Evolutionary conservation across 2,113 vertebrate genomes (phyloP), one percentile per base, ranked within the genome.

Genomic region (Herpetotheres cachinnans): DNA sequence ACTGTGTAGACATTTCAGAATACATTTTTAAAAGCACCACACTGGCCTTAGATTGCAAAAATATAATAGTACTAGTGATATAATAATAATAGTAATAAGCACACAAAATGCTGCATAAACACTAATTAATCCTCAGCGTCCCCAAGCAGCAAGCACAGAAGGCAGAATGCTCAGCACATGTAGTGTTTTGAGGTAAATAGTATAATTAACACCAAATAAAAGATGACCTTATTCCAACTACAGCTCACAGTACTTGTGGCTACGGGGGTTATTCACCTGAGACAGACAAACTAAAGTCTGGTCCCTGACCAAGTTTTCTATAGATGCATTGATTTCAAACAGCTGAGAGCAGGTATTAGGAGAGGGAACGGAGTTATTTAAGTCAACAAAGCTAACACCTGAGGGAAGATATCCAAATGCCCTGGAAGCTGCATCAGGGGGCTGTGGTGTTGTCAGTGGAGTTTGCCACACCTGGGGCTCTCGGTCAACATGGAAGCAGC

Each of bases 71-170:
- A 67, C 44, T 40, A 10, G 32, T 91, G 79, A 90, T 94, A 77
- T 42, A 89, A 86, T 91, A 96, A 96, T 97, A 94, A 95, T 54
- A 93, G 86, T 78, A 96, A 92, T 97, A 91, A 95, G 96, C 71
- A 80, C 74, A 88, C 93, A 97, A 96, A 97, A 83, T 59, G 94
- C 95, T 93, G 95, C 91, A 94, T 96, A 96, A 96, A 97, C 93
- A 94, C 89, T 96, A 97, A 97, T 97, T 95, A 97, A 96, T 93
- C 55, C 95, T 95, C 97, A 80, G 79, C 1, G 67, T 95, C 96
- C 94, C 97, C 58, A 65, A 9, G 91, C 95, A 95, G 91, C 74
- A 87, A 93, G 87, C 74, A 82, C 81, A 95, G 95, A 63, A 96
- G 59, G 89, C 92, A 89, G 91, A 84, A 94, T 89, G 82, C 73